phyloP scores from a whole-genome alignment of 2,888 invertebrate genomes.

The Nymphalis c-album region DNA sequence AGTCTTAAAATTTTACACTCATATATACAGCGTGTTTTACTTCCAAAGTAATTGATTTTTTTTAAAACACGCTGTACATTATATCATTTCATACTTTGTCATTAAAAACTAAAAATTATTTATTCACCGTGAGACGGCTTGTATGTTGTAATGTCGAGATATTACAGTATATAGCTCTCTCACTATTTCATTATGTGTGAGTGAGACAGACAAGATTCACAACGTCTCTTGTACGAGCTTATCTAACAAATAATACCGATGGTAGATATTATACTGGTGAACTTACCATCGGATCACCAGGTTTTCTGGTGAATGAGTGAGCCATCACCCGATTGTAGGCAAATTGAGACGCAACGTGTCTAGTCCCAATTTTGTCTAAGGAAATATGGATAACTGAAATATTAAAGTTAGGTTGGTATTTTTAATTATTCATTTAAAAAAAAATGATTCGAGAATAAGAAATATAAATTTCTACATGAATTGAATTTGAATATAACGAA shows the following conservation, averaged over 20 bases:
- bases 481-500: constrained; percentile 19
- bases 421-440: no score
- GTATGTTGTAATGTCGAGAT: no score
- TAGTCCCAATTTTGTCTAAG: no score
- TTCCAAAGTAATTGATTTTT: not conserved
- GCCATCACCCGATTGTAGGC: no score
- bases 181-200: not conserved
- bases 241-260: not conserved
- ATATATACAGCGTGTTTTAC: not conserved
- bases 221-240: not conserved
- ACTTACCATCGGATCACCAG: not conserved
- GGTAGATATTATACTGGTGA: not conserved
- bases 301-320: no score
- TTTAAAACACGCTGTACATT: constrained; percentile 1
- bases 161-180: not conserved
- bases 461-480: no score
- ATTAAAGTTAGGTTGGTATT: no score
- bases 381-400: no score
- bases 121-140: not conserved
- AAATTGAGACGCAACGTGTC: no score
- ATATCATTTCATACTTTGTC: constrained; percentile 1
- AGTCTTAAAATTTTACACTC: not conserved
- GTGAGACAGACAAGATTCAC: not conserved
- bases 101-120: not conserved
- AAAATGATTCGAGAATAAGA: no score